phyloP scores from a whole-genome alignment of 2,113 vertebrate species.

The Pundamilia nyererei region DNA sequence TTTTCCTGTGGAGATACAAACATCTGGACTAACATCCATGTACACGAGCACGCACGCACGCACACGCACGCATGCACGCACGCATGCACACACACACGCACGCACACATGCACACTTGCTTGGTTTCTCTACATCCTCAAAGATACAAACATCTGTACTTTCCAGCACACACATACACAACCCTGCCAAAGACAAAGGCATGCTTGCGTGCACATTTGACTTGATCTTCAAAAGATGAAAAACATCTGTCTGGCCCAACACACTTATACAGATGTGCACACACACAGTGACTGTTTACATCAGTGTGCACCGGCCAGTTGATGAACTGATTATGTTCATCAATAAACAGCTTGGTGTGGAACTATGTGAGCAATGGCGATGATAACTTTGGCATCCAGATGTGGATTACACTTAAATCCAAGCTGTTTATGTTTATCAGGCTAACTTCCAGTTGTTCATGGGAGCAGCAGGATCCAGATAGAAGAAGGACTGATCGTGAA shows the following conservation, averaged over 20 bases:
- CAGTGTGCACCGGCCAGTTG: background rate
- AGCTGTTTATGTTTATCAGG: background rate
- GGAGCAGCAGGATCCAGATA: background rate
- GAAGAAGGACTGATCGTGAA: background rate
- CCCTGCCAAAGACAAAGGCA: background rate
- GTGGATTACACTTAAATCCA: background rate
- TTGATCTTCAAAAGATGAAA: background rate
- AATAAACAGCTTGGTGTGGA: slow-evolving; percentile 10
- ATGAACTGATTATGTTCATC: slow-evolving; percentile 21
- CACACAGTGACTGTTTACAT: background rate
- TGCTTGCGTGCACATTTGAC: background rate
- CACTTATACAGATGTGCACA: background rate
- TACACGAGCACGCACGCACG: background rate
- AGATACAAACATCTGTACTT: slow-evolving; percentile 10
- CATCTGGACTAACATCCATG: background rate
- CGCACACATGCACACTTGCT: background rate
- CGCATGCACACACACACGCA: background rate
- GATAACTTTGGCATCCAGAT: background rate
- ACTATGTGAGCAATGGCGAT: background rate
- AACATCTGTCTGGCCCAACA: background rate
- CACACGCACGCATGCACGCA: fast-evolving
- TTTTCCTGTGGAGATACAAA: slow-evolving; percentile 28
- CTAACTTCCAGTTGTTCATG: background rate
- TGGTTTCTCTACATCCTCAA: background rate
- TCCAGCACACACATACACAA: background rate